Conservation (phyloP, 2,888 invertebrate genomes). For the Tetropium fuscum region DNA sequence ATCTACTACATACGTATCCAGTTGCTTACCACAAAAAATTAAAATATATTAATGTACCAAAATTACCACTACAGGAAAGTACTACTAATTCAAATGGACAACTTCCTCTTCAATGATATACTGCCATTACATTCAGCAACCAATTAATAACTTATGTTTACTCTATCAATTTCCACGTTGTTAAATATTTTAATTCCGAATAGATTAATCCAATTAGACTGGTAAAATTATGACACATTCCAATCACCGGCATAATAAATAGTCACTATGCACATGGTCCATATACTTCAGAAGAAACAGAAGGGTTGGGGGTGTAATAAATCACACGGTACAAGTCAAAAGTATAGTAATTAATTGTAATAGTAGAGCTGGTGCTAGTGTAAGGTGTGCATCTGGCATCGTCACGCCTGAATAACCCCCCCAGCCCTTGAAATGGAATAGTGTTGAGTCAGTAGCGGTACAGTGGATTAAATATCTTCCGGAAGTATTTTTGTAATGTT, state of each 20-base stretch:
- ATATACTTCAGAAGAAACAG: conserved; percentile 31
- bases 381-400: conserved; percentile 54
- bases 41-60: not conserved
- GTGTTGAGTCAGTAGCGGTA: conserved; percentile 28
- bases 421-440: conserved; percentile 27
- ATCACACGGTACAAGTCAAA: conserved; percentile 53
- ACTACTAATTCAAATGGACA: not conserved
- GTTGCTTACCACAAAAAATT: no score
- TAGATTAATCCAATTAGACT: not conserved
- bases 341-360: conserved; percentile 53
- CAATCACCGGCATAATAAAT: conserved; percentile 1
- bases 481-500: no score
- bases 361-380: conserved; percentile 45
- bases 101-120: not conserved
- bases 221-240: conserved; percentile 10
- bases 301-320: conserved; percentile 51
- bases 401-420: conserved; percentile 49
- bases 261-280: conserved; percentile 12
- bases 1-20: no score
- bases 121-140: not conserved
- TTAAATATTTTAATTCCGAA: conserved; percentile 4
- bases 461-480: no score
- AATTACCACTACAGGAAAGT: not conserved
- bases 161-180: not conserved
- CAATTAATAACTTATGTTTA: conserved; percentile 7